These are phyloP conservation scores for Heterotilapia buettikoferi DNA, from an alignment of 2,113 vertebrate genomes.

Conservation along the genomic window DNA sequence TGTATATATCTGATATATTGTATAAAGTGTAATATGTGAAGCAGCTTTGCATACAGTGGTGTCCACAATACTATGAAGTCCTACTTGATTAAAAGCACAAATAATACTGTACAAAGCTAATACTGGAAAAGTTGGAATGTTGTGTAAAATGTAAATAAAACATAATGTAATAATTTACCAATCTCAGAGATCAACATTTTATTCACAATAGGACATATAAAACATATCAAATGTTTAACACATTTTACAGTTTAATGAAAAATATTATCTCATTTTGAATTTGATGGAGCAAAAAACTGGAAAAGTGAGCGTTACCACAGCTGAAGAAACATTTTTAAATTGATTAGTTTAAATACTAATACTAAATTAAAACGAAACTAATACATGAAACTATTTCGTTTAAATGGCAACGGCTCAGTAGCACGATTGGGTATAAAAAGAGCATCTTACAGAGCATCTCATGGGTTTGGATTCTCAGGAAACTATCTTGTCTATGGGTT, in stretches of 20 bases:
- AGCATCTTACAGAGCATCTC: background rate
- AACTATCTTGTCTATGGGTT: background rate
- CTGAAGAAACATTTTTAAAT: background rate
- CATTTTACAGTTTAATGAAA: background rate
- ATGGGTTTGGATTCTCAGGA: background rate
- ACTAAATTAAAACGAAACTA: accelerated
- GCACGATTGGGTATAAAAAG: background rate
- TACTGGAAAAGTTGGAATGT: background rate
- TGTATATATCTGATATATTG: background rate
- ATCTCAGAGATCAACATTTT: background rate
- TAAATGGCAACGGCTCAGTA: background rate
- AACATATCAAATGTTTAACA: background rate
- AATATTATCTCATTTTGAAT: background rate
- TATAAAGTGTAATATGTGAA: background rate
- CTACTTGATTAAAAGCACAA: background rate
- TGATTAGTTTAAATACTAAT: background rate
- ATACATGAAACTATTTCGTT: background rate
- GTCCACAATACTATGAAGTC: background rate
- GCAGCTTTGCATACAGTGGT: background rate
- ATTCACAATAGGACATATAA: background rate
- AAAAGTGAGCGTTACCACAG: accelerated
- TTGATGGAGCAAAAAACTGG: background rate
- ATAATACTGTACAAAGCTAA: background rate
- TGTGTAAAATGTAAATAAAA: background rate
- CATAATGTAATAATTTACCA: background rate